Percentiles rank a stretch among this genome's conserved stretches.
Evolutionary conservation across 92 coral and sea anemone species (phyloP).

Genomic region (Epizoanthus illoricatus): DNA sequence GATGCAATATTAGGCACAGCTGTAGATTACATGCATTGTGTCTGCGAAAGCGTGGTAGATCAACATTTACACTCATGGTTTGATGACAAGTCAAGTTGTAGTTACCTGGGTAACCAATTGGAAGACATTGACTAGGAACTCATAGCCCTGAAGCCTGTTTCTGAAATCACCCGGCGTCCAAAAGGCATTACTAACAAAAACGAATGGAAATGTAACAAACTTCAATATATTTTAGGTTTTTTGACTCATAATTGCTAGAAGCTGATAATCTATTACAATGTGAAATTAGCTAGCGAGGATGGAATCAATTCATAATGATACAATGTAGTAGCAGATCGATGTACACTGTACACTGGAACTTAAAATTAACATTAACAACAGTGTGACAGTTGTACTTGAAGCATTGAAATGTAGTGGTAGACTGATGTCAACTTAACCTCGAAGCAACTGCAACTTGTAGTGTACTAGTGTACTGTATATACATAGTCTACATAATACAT

Average conservation of each 20-base stretch:
- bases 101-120: conserved; percentile 11
- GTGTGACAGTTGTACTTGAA: too few species aligned
- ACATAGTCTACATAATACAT: too few species aligned
- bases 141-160: neutral
- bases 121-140: conserved; percentile 23
- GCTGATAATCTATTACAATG: neutral
- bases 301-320: too few species aligned
- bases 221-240: neutral
- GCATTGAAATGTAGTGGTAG: too few species aligned
- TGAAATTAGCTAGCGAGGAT: neutral
- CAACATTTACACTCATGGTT: neutral
- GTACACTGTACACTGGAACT: too few species aligned
- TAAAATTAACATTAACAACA: too few species aligned
- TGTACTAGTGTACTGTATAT: too few species aligned
- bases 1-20: conserved; percentile 20
- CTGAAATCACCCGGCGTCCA: conserved; percentile 24
- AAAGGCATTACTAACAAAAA: neutral
- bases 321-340: too few species aligned
- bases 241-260: neutral
- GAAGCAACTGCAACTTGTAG: too few species aligned
- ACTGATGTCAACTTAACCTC: too few species aligned
- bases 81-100: conserved; percentile 17
- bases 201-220: conserved; percentile 20
- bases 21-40: conserved; percentile 39
- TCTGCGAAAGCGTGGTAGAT: conserved; percentile 30